Evolutionary conservation across 2,888 invertebrate species (phyloP).

Genomic region (Caenorhabditis sp.): DNA sequence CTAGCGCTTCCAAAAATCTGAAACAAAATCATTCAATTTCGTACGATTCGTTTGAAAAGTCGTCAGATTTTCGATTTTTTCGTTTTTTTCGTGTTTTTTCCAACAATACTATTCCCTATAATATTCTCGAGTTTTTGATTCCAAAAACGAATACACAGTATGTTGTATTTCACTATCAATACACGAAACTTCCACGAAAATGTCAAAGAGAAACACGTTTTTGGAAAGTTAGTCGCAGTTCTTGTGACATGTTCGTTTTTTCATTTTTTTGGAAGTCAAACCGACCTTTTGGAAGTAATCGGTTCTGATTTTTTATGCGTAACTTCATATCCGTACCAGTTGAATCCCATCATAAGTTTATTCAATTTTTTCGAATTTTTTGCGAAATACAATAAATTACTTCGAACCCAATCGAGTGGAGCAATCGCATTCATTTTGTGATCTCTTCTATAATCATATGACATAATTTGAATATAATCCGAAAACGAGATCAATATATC

Average conservation of each 20-base stretch:
- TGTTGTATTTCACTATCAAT: too few relatives aligned
- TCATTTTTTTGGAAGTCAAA: too few relatives aligned
- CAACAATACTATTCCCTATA: too few relatives aligned
- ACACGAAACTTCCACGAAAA: too few relatives aligned
- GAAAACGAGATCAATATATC: slow-evolving; percentile 40
- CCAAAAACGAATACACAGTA: too few relatives aligned
- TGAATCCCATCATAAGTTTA: slow-evolving; percentile 52
- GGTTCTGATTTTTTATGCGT: slow-evolving; percentile 32
- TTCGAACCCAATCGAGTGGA: slow-evolving; percentile 59
- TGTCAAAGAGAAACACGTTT: too few relatives aligned
- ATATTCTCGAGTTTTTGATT: too few relatives aligned
- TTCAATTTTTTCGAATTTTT: not conserved
- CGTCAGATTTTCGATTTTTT: too few relatives aligned
- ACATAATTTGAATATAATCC: slow-evolving; percentile 66
- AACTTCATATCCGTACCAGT: slow-evolving; percentile 60
- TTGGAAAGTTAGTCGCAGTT: too few relatives aligned
- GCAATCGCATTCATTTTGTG: slow-evolving; percentile 55
- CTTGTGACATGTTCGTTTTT: too few relatives aligned
- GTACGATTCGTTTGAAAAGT: too few relatives aligned
- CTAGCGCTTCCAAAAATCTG: slow-evolving; percentile 55
- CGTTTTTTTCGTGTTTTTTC: too few relatives aligned
- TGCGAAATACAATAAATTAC: slow-evolving; percentile 15
- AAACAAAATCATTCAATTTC: slow-evolving; percentile 4
- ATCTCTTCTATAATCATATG: slow-evolving; percentile 58
- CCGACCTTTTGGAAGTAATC: slow-evolving; percentile 37